Evolutionary conservation across 23 tunicate genomes (phyloP).

Genomic region (Trididemnum clinides): DNA sequence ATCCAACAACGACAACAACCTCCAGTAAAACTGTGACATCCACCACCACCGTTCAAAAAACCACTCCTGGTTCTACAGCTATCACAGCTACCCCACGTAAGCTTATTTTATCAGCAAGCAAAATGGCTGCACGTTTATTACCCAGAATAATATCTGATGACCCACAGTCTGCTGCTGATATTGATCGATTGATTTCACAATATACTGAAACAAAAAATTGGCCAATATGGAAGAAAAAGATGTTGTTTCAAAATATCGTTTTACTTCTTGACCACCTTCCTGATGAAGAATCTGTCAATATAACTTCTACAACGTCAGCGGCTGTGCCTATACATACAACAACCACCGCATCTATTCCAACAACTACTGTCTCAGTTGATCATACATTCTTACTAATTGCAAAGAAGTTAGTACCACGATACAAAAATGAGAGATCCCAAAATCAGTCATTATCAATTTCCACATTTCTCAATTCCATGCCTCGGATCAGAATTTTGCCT

Average conservation of each 20-base stretch:
- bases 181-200: constrained; percentile 24
- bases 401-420: constrained; percentile 7
- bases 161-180: not conserved
- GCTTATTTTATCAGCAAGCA: not conserved
- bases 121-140: constrained; percentile 34
- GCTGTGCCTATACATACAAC: not conserved
- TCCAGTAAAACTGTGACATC: not conserved
- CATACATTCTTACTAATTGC: not conserved
- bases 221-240: constrained; percentile 53
- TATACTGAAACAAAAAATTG: constrained; percentile 31
- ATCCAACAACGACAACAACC: not conserved
- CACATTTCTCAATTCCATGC: not conserved
- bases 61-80: not conserved
- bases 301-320: not conserved
- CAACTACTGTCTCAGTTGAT: not conserved
- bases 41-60: not conserved
- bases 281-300: not conserved
- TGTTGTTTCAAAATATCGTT: not conserved
- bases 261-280: not conserved
- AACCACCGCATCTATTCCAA: not conserved
- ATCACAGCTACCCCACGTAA: not conserved
- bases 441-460: constrained; percentile 8
- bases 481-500: not conserved
- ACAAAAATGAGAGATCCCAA: not conserved
- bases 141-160: not conserved